Evolutionary conservation across 1,140 invertebrate genomes (phyloP).

Genomic region (Nixonia krombeini): DNA sequence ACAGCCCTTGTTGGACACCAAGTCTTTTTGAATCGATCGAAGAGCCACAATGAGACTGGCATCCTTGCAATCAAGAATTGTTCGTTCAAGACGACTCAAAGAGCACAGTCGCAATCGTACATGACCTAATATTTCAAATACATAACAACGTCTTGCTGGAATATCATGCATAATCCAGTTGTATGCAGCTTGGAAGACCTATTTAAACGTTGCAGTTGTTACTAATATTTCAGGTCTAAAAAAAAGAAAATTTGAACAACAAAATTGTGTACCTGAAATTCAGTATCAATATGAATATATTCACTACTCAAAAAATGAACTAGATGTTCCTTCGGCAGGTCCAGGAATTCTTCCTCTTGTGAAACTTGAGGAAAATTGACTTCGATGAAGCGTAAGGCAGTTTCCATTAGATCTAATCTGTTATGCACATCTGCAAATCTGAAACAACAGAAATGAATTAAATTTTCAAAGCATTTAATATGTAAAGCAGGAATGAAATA

Average conservation of each 20-base stretch:
- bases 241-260: background rate
- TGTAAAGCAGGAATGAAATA: background rate
- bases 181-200: slow-evolving; percentile 92
- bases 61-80: slow-evolving; percentile 86
- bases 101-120: slow-evolving; percentile 90
- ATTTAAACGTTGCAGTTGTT: slow-evolving; percentile 7
- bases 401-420: slow-evolving; percentile 83
- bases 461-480: background rate
- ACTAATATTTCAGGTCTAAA: no score
- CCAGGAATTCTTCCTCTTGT: slow-evolving; percentile 91
- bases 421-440: slow-evolving; percentile 95
- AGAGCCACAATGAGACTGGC: slow-evolving; percentile 85
- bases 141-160: slow-evolving; percentile 82
- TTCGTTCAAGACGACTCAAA: slow-evolving; percentile 83
- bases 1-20: slow-evolving; percentile 83
- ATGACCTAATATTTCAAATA: slow-evolving; percentile 89
- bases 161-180: slow-evolving; percentile 92
- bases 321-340: slow-evolving; percentile 86
- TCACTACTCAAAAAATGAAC: slow-evolving; percentile 88
- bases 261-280: slow-evolving; percentile 81
- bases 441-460: slow-evolving; percentile 24
- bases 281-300: slow-evolving; percentile 90
- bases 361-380: slow-evolving; percentile 87
- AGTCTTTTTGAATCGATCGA: slow-evolving; percentile 85
- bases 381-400: slow-evolving; percentile 88